Evolutionary conservation across 2,888 invertebrate species (phyloP).

Genomic region (Nomada fabriciana): DNA sequence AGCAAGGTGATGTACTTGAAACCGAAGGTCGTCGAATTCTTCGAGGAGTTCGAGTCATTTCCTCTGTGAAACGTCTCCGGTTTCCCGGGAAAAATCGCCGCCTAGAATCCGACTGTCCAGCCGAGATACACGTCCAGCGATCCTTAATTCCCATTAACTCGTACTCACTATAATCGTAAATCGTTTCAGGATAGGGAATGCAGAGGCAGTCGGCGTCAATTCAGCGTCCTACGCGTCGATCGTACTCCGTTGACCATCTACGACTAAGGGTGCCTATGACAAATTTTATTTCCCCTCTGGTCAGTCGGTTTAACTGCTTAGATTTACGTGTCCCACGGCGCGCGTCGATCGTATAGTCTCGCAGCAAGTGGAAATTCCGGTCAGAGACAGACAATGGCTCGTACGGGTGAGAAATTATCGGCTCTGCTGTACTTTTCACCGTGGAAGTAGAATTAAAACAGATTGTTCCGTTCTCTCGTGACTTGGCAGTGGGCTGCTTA

Average conservation of each 20-base stretch:
- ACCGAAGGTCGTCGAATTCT: not conserved
- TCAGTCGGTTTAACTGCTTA: constrained; percentile 39
- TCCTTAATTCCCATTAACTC: constrained; percentile 69
- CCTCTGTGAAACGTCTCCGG: constrained; percentile 14
- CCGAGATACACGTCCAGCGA: constrained; percentile 26
- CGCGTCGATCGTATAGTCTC: constrained; percentile 38
- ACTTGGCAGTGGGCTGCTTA: too few relatives aligned
- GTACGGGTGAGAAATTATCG: constrained; percentile 16
- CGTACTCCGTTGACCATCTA: constrained; percentile 14
- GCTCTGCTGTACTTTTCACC: too few relatives aligned
- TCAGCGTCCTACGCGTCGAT: constrained; percentile 67
- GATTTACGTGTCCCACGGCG: constrained; percentile 63
- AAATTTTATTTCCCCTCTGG: constrained; percentile 70
- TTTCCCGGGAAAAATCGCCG: constrained; percentile 25
- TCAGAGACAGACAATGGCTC: not conserved
- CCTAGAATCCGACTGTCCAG: constrained; percentile 14
- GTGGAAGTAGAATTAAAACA: too few relatives aligned
- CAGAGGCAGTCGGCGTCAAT: constrained; percentile 65
- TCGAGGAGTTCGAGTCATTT: constrained; percentile 21
- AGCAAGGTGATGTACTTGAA: not conserved
- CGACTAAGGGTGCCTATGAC: constrained; percentile 59
- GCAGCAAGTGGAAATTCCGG: constrained; percentile 26
- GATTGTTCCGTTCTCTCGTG: too few relatives aligned
- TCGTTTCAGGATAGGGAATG: constrained; percentile 44
- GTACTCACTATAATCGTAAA: constrained; percentile 72